Evolutionary conservation across 1,140 invertebrate genomes (phyloP).

Genomic region (Melitaea cinxia): DNA sequence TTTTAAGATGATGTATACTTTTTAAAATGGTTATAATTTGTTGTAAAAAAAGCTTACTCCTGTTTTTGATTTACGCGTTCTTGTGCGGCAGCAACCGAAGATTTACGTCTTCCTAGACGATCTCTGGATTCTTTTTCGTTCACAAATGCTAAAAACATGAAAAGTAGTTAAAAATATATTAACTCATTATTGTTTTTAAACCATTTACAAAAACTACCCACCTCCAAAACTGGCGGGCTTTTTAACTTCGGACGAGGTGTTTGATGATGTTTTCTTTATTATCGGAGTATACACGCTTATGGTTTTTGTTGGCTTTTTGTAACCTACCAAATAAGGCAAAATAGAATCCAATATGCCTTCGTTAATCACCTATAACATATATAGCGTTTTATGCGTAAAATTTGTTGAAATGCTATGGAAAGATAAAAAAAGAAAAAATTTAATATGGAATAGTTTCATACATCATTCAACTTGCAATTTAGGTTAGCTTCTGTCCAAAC

Average conservation of each 20-base stretch:
- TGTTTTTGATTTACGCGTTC: conserved; percentile 69
- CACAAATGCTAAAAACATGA: conserved; percentile 62
- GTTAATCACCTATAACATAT: conserved; percentile 86
- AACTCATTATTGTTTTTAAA: not conserved
- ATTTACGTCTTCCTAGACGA: conserved; percentile 74
- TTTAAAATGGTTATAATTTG: no score
- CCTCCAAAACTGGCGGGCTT: conserved; percentile 80
- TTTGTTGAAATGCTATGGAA: no score
- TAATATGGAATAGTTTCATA: conserved; percentile 35
- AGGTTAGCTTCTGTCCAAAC: conserved; percentile 76
- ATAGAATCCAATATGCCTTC: conserved; percentile 91
- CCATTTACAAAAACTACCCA: conserved; percentile 38
- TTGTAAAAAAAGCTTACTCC: conserved; percentile 67
- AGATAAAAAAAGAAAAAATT: not conserved
- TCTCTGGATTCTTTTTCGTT: conserved; percentile 75
- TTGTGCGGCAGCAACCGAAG: conserved; percentile 66
- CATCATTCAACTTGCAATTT: conserved; percentile 76
- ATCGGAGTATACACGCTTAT: conserved; percentile 79
- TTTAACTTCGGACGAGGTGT: conserved; percentile 68
- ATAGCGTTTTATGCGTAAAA: no score
- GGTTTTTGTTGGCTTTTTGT: conserved; percentile 76
- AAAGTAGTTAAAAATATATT: conserved; percentile 1
- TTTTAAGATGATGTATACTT: no score
- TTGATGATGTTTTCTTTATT: conserved; percentile 79
- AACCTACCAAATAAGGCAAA: conserved; percentile 85